phyloP scores from a whole-genome alignment of 2,888 invertebrate genomes.

The Odontothrips loti region DNA sequence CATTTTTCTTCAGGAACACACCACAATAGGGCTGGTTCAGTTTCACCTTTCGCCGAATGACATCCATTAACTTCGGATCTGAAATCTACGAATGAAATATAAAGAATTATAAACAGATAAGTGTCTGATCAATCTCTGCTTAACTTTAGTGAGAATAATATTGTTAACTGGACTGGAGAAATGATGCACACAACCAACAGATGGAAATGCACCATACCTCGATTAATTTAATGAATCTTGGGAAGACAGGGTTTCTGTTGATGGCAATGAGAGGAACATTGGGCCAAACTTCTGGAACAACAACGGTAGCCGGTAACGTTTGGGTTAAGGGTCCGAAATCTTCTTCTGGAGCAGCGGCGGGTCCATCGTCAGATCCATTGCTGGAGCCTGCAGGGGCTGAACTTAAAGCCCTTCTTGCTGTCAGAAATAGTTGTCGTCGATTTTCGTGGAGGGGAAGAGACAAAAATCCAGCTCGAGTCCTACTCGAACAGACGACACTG shows the following conservation, averaged over 20 bases:
- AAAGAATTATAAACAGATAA: constrained; percentile 17
- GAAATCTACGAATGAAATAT: constrained; percentile 59
- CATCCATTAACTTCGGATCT: constrained; percentile 79
- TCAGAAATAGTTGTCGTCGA: not conserved
- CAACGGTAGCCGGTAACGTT: constrained; percentile 75
- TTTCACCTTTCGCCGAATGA: constrained; percentile 88
- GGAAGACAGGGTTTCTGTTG: constrained; percentile 92
- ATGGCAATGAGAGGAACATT: constrained; percentile 93
- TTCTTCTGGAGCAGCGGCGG: not conserved
- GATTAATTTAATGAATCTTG: constrained; percentile 94
- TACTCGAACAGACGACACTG: constrained; percentile 16
- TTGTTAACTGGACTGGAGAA: constrained; percentile 4
- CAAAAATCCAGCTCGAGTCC: not conserved
- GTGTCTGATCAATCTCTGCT: too few species aligned
- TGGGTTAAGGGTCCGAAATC: constrained; percentile 8
- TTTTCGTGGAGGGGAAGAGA: not conserved
- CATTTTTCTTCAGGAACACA: constrained; percentile 88
- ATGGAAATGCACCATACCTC: constrained; percentile 60
- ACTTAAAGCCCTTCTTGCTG: not conserved
- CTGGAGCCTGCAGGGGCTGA: not conserved
- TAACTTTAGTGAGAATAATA: constrained; percentile 27
- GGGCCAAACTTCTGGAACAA: constrained; percentile 95
- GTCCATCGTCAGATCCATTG: not conserved
- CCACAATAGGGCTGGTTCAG: constrained; percentile 96
- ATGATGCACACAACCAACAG: constrained; percentile 18